A percentile compares a stretch with the other conserved stretches of the same genome.
phyloP scores from a whole-genome alignment of 2,113 vertebrate species.

The Lota lota region DNA sequence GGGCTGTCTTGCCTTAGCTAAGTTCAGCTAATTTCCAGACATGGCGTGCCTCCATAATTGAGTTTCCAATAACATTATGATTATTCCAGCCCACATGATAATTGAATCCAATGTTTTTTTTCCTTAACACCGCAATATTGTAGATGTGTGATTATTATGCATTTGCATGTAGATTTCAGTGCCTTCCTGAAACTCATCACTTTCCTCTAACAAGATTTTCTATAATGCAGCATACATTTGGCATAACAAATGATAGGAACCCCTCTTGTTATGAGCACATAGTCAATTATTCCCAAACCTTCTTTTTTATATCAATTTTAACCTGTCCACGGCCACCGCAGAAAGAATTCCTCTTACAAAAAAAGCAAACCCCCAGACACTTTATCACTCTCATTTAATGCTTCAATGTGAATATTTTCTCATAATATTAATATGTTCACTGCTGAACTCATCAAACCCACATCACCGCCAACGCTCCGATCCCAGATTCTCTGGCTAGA shows the following conservation, averaged over 20 bases:
- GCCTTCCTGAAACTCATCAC: slow-evolving; percentile 93
- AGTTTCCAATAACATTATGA: slow-evolving; percentile 99
- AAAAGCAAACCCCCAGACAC: slow-evolving; percentile 36
- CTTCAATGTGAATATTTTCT: slow-evolving; percentile 67
- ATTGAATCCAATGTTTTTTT: slow-evolving; percentile 97
- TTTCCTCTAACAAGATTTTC: slow-evolving; percentile 98
- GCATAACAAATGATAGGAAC: slow-evolving; percentile 78
- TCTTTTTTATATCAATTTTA: slow-evolving; percentile 75
- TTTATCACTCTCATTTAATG: slow-evolving; percentile 60
- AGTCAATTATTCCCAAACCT: slow-evolving; percentile 78
- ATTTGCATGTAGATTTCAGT: slow-evolving; percentile 98
- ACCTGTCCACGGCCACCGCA: slow-evolving; percentile 54
- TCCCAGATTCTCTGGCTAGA: slow-evolving; percentile 55
- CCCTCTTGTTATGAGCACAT: slow-evolving; percentile 71
- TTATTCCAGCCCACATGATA: slow-evolving; percentile 97
- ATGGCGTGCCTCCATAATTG: slow-evolving; percentile 98
- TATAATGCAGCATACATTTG: slow-evolving; percentile 98
- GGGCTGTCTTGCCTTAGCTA: slow-evolving; percentile 96
- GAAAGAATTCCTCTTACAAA: slow-evolving; percentile 31
- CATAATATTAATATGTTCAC: slow-evolving; percentile 70
- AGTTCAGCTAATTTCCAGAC: slow-evolving; percentile 98
- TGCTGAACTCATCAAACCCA: slow-evolving; percentile 73
- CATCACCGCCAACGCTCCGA: slow-evolving; percentile 61
- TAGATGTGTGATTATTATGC: slow-evolving; percentile 99
- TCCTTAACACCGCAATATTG: slow-evolving; percentile 93